Percentiles rank a stretch among this genome's conserved stretches.
Evolutionary conservation across 2,113 vertebrate species (phyloP).

Genomic region (Martes martes): DNA sequence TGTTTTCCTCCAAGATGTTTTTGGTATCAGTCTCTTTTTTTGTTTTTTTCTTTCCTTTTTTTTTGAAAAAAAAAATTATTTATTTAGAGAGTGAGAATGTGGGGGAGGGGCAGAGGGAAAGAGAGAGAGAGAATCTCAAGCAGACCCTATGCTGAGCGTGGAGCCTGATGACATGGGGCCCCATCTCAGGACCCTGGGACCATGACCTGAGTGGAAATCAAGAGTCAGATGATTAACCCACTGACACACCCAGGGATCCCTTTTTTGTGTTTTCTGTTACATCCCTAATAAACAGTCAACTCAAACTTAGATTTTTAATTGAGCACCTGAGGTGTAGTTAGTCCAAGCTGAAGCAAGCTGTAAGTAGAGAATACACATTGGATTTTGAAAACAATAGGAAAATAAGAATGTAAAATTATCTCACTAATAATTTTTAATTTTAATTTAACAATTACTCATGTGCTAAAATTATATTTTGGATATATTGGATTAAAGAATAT

Average conservation of each 20-base stretch:
- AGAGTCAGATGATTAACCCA: neutral
- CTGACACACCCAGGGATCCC: neutral
- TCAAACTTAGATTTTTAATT: neutral
- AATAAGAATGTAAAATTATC: neutral
- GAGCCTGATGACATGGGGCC: neutral
- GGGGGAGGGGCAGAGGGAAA: neutral
- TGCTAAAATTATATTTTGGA: conserved; percentile 12
- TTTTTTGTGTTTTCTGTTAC: neutral
- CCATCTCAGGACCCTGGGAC: neutral
- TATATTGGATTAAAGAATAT: conserved; percentile 1
- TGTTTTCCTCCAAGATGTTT: neutral
- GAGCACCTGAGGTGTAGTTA: neutral
- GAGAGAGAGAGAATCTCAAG: neutral
- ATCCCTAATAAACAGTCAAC: neutral
- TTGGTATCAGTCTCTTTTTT: neutral
- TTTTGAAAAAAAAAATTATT: neutral
- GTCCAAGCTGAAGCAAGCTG: neutral
- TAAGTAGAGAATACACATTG: neutral
- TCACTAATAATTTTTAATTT: neutral
- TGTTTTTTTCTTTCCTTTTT: neutral
- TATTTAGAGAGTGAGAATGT: neutral
- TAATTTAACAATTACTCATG: neutral
- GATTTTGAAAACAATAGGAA: conserved; percentile 5
- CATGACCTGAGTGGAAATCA: neutral
- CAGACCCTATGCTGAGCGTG: neutral